Evolutionary conservation across 2,888 invertebrate genomes (phyloP).

Genomic region (Esperia sulphurella): DNA sequence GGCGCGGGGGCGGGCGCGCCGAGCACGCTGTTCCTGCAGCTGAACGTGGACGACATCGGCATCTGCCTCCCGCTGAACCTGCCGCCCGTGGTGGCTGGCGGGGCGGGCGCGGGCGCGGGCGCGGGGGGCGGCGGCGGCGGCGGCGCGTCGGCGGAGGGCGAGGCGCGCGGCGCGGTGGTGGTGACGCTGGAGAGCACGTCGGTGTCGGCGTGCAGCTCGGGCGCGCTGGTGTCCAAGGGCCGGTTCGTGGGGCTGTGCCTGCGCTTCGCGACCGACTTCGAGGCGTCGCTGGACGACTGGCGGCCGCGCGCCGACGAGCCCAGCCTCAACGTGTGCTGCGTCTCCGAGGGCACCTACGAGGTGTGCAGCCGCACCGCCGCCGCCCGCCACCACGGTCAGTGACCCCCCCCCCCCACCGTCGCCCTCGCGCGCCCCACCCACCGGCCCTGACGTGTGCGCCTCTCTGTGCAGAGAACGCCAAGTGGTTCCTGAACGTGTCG

Average conservation of each 20-base stretch:
- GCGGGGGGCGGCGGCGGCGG: slow-evolving; percentile 47
- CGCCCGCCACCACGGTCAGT: slow-evolving; percentile 86
- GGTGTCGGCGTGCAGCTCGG: slow-evolving; percentile 95
- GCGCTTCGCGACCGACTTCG: slow-evolving; percentile 98
- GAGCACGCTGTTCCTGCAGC: slow-evolving; percentile 94
- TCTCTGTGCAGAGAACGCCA: slow-evolving; percentile 88
- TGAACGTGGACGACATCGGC: slow-evolving; percentile 98
- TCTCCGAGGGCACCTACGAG: slow-evolving; percentile 99
- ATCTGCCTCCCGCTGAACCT: slow-evolving; percentile 95
- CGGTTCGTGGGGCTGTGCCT: slow-evolving; percentile 94
- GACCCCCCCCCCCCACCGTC: background rate
- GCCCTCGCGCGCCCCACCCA: background rate
- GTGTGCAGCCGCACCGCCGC: slow-evolving; percentile 96
- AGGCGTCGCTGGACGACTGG: slow-evolving; percentile 98
- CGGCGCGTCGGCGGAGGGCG: slow-evolving; percentile 84
- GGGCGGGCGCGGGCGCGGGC: slow-evolving; percentile 27
- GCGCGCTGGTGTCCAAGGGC: slow-evolving; percentile 90
- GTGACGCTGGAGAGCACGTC: slow-evolving; percentile 97
- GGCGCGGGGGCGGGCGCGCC: slow-evolving; percentile 78
- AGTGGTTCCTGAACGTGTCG: slow-evolving; percentile 98
- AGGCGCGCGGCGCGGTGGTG: slow-evolving; percentile 94
- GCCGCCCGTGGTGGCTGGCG: slow-evolving; percentile 71
- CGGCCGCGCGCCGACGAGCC: slow-evolving; percentile 92
- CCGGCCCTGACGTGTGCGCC: background rate
- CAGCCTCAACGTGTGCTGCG: slow-evolving; percentile 95